phyloP scores from a whole-genome alignment of 2,113 vertebrate species.

The Ellobius talpinus region DNA sequence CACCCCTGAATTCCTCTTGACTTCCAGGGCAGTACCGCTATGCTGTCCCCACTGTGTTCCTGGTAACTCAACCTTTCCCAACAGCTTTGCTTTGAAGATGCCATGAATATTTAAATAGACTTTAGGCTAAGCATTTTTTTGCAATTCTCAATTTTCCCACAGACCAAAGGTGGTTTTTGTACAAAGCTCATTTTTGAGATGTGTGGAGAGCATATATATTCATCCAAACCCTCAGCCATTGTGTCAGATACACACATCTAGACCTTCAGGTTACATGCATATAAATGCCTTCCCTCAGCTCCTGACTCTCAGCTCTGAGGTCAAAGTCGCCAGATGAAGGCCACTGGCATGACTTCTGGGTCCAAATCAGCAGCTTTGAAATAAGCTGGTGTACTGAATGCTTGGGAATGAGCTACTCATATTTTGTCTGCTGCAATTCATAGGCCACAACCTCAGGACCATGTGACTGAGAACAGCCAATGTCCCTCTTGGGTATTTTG shows the following conservation, averaged over 20 bases:
- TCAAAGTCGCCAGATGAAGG: slow-evolving; percentile 17
- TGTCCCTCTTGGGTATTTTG: background rate
- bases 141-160: slow-evolving; percentile 60
- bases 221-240: background rate
- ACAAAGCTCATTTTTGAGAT: slow-evolving; percentile 50
- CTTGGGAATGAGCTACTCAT: background rate
- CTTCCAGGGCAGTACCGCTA: slow-evolving; percentile 13
- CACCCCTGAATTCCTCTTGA: slow-evolving; percentile 24
- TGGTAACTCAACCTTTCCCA: slow-evolving; percentile 65
- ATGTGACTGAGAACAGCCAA: background rate
- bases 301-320: slow-evolving; percentile 18
- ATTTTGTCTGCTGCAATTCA: background rate
- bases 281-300: slow-evolving; percentile 59
- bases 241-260: background rate
- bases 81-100: slow-evolving; percentile 69
- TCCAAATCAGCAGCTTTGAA: background rate
- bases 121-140: slow-evolving; percentile 73
- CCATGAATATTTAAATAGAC: slow-evolving; percentile 80
- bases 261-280: background rate
- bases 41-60: slow-evolving; percentile 65
- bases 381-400: background rate
- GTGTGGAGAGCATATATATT: background rate
- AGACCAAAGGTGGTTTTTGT: slow-evolving; percentile 60
- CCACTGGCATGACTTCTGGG: background rate
- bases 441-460: slow-evolving; percentile 2